These are phyloP conservation scores for Acrobasis repandana DNA, from an alignment of 2,888 invertebrate genomes.

Conservation along the genomic window DNA sequence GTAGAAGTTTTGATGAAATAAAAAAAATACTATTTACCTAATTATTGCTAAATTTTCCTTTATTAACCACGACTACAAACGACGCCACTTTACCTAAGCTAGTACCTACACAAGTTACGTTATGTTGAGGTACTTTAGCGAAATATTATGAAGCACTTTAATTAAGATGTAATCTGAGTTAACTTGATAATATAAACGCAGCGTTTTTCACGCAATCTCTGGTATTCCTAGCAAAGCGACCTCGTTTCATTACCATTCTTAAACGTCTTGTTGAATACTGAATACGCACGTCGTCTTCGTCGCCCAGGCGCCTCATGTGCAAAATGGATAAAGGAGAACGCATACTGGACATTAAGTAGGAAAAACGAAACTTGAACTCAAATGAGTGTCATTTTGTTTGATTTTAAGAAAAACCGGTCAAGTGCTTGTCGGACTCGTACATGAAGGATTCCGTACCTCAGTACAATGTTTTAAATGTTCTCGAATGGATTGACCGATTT, in stretches of 20 bases:
- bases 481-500: no score
- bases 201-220: background rate
- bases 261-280: background rate
- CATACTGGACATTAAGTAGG: background rate
- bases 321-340: background rate
- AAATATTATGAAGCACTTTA: constrained; percentile 5
- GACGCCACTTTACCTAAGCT: background rate
- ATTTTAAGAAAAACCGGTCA: no score
- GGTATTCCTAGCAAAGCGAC: background rate
- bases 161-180: constrained; percentile 4
- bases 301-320: background rate
- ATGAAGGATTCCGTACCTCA: no score
- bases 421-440: no score
- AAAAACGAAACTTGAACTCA: no score
- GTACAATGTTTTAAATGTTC: no score
- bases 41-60: no score
- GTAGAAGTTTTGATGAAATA: no score
- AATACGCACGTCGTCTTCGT: background rate
- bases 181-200: background rate
- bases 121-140: background rate
- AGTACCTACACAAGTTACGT: background rate
- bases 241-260: no score
- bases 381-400: no score
- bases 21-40: no score
- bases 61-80: no score